Base-by-base conservation (phyloP, 2,888 invertebrate species). In the Latrodectus hesperus region DNA sequence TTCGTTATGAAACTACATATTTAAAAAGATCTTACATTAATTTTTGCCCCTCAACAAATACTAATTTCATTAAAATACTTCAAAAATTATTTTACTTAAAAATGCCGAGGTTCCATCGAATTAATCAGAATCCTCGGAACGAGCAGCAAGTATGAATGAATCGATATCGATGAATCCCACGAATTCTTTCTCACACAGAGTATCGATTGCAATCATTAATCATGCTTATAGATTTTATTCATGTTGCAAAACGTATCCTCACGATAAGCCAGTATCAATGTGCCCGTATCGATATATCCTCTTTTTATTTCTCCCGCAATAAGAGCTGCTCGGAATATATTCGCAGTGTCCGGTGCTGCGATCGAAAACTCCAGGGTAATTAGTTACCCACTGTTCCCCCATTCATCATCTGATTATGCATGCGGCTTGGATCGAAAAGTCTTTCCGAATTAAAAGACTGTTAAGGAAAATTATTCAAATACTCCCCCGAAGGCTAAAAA, bases 191-290 rank as follows among this genome's bases (percentile, higher is more conserved):
- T 51, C 51, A 52, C 70, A 64, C 68, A 70, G 77, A 80, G 79
- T 85, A 85, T 85, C 80, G 85, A 85, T 80, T 80, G 64, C 60
- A 74, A 79, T 80, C 85, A 85, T 85, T 75, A 80, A 85, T 85
- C 85, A 85, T 74, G 75, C 38, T 53, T 64, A 79, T 85, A 79
- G 85, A 85, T 85, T 85, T 38, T 52, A 53, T 17, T 75, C 26
- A 52, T 73, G 79, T 85, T 85, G 70, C 80, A 52, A 75, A 85
- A 80, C 79, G 85, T 85, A 85, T 85, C 74, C 75, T 68, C 64
- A 67, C 80, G 79, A 85, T 85, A 85, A 80, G 78, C 53, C 65
- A 72, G 84, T 84, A 84, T 84, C 84, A 77, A 84, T 84, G 71
- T 51, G 55, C 49, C 65, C 38, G 64, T 73, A 84, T 73, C 78